Evolutionary conservation across 2,888 invertebrate genomes (phyloP), one percentile per base, ranked within the genome.

Genomic region (Sicus ferrugineus): DNA sequence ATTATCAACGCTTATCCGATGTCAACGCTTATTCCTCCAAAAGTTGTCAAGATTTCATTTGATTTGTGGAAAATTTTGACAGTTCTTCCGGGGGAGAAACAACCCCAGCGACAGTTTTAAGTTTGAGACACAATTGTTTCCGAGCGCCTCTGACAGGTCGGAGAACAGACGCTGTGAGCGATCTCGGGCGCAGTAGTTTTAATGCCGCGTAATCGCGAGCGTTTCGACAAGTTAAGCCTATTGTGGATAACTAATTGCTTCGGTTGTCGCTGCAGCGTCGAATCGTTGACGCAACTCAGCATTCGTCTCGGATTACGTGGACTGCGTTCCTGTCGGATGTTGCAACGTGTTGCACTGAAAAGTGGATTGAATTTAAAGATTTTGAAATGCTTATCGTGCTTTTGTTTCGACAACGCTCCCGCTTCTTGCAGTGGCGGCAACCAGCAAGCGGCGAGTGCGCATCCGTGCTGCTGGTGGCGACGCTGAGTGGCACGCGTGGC

Each of bases 1-100:
- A 66, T 66, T 66, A 42, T 66, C 56, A 66, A 67, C 58, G 46
- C 67, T 58, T 38, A 56, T 28, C 66, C 28, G 56, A 34, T 28
- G n/a, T 63, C 9, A 19, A 3, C 14, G 14, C 14, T 38, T 38
- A 7, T 14, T 46, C 7, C 38, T 66, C 42, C 26, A 26, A n/a
- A 19, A 46, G 58, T 58, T 67, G 46, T 58, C 42, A 58, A n/a
- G 58, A 56, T 50, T 46, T 64, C 52, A 50, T 46, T 67, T 67
- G 58, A 67, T 48, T 42, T 58, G 67, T 30, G 42, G 23, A 48
- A 46, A 46, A 11, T 28, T 67, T 58, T 58, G 67, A 67, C 58
- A 58, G 48, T 31, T 67, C 48, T 28, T 14, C 21, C 21, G 14
- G 21, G 9, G 3, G 52, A 11, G 28, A 3, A 23, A 52, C 21